A percentile compares a stretch with the other conserved stretches of the same genome.
Evolutionary conservation across 1,140 invertebrate species (phyloP).

Genomic region (Leptopilina boulardi): DNA sequence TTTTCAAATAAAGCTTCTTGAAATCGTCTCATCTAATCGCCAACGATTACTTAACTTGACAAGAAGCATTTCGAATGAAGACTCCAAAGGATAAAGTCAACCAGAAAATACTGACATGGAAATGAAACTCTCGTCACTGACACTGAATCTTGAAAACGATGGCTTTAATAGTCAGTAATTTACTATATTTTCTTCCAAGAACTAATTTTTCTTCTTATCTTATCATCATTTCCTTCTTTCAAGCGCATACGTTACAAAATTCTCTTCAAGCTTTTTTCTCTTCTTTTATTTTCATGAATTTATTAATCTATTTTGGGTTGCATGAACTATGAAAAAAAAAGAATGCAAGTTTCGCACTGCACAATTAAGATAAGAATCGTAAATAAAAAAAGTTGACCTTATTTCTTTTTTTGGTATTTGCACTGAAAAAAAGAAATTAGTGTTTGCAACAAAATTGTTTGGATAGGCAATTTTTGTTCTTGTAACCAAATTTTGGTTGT

Average conservation of each 20-base stretch:
- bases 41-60: neutral
- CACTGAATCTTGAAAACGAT: neutral
- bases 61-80: neutral
- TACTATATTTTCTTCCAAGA: neutral
- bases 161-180: neutral
- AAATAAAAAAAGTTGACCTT: constrained; percentile 9
- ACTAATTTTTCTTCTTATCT: neutral
- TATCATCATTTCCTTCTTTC: neutral
- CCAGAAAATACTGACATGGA: constrained; percentile 9
- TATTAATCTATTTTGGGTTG: constrained; percentile 50
- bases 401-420: neutral
- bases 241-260: constrained; percentile 37
- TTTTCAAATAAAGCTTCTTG: constrained; percentile 6
- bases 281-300: neutral
- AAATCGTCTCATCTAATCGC: constrained; percentile 19
- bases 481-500: no score
- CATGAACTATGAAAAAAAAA: constrained; percentile 48
- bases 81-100: neutral
- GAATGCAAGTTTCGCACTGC: constrained; percentile 55
- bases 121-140: neutral
- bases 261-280: constrained; percentile 43
- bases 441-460: no score
- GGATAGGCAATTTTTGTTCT: no score
- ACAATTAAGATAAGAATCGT: constrained; percentile 68
- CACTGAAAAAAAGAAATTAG: no score